These are phyloP conservation scores for Scaptomyza hsui DNA, from an alignment of 1,140 invertebrate genomes.

Conservation along the genomic window DNA sequence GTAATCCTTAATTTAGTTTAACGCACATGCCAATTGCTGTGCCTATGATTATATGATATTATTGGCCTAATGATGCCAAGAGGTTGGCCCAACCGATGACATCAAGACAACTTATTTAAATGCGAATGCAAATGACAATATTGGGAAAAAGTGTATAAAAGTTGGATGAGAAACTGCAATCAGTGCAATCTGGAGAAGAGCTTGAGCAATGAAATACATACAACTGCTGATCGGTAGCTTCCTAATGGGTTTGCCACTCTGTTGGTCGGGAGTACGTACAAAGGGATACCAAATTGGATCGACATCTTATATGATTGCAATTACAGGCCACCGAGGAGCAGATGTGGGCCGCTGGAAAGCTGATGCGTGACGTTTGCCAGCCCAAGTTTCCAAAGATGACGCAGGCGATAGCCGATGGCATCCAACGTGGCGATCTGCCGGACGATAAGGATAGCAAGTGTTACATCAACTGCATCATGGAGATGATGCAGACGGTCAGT, in stretches of 20 bases:
- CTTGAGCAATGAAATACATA: slow-evolving; percentile 8
- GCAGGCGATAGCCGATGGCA: slow-evolving; percentile 59
- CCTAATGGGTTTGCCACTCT: slow-evolving; percentile 19
- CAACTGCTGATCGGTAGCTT: slow-evolving; percentile 6
- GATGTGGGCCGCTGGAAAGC: slow-evolving; percentile 68
- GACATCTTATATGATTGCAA: background rate
- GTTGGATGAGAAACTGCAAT: background rate
- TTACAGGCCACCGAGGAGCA: slow-evolving; percentile 85
- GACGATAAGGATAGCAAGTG: slow-evolving; percentile 76
- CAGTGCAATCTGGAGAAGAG: background rate
- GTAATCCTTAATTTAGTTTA: background rate
- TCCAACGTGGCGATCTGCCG: slow-evolving; percentile 63
- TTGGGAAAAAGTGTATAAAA: slow-evolving; percentile 8
- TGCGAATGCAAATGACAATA: slow-evolving; percentile 2
- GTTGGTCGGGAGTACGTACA: slow-evolving; percentile 27
- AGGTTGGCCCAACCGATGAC: background rate
- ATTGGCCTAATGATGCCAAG: background rate
- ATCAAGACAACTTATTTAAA: slow-evolving; percentile 5
- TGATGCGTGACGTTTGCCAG: slow-evolving; percentile 74
- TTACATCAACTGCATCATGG: slow-evolving; percentile 77
- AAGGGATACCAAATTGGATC: background rate
- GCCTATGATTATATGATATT: slow-evolving; percentile 11
- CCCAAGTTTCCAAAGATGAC: slow-evolving; percentile 74
- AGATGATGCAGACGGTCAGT: slow-evolving; percentile 80
- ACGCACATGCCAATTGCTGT: slow-evolving; percentile 5